These are phyloP conservation scores for Epinotia brunnichana DNA, from an alignment of 2,888 invertebrate genomes.

Conservation along the genomic window DNA sequence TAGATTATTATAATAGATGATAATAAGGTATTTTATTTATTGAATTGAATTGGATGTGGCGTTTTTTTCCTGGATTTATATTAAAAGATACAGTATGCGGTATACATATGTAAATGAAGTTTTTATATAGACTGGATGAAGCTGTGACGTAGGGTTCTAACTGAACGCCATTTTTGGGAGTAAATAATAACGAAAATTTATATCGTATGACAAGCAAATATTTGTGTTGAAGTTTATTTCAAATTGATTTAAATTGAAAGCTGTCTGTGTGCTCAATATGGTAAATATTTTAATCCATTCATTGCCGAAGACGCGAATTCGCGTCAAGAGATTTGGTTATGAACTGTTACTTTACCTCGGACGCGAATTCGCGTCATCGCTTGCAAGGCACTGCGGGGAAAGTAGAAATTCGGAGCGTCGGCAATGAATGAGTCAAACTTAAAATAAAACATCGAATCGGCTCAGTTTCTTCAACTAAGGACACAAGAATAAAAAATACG, in stretches of 20 bases:
- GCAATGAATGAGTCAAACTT: too few species aligned
- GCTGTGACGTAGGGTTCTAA: slow-evolving; percentile 53
- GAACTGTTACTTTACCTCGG: too few species aligned
- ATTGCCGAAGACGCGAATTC: too few species aligned
- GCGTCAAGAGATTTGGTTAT: too few species aligned
- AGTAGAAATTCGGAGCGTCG: too few species aligned
- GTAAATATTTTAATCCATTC: background rate
- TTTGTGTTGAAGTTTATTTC: slow-evolving; percentile 11
- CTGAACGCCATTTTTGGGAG: slow-evolving; percentile 27
- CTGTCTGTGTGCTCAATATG: background rate
- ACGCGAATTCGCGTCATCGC: too few species aligned
- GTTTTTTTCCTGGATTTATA: slow-evolving; percentile 15
- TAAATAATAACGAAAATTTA: slow-evolving; percentile 1
- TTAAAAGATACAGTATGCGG: slow-evolving; percentile 35
- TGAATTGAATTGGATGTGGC: background rate
- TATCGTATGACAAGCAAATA: slow-evolving; percentile 22
- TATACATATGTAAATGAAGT: slow-evolving; percentile 47
- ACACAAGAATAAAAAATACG: too few species aligned
- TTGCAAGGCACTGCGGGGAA: too few species aligned
- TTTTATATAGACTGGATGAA: slow-evolving; percentile 59
- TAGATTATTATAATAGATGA: background rate
- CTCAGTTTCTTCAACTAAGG: too few species aligned
- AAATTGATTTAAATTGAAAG: slow-evolving; percentile 6
- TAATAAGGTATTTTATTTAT: background rate
- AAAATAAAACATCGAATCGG: too few species aligned